These are phyloP conservation scores for Ahaetulla prasina DNA, from an alignment of 2,113 vertebrate species.

Conservation along the genomic window DNA sequence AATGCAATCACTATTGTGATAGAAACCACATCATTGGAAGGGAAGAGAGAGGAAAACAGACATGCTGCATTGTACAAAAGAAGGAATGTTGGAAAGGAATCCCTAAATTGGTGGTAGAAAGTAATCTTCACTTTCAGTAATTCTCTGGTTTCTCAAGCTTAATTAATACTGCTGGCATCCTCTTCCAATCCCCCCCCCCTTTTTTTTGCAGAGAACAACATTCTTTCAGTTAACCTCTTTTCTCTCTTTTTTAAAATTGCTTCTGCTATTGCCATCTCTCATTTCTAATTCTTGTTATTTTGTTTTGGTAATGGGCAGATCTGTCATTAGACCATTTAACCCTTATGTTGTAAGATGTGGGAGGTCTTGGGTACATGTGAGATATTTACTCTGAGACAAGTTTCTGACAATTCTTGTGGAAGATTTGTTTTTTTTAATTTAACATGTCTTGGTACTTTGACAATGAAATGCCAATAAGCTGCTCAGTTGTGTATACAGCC, in stretches of 20 bases:
- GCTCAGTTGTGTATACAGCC: neutral
- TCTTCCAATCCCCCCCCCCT: neutral
- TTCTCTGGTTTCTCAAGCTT: neutral
- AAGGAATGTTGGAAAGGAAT: neutral
- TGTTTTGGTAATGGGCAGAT: neutral
- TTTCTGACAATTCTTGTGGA: neutral
- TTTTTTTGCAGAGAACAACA: neutral
- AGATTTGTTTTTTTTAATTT: neutral
- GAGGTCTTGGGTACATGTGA: neutral
- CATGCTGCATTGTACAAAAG: neutral
- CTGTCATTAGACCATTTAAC: neutral
- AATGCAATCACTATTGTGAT: neutral
- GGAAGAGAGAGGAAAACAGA: neutral
- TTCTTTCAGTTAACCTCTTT: neutral
- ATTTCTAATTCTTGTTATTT: neutral
- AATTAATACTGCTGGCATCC: neutral
- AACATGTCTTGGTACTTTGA: neutral
- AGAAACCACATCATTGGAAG: neutral
- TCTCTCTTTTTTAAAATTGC: neutral
- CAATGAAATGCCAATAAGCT: neutral
- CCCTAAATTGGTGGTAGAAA: neutral
- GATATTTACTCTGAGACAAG: neutral
- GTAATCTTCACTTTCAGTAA: neutral
- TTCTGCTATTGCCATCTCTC: neutral
- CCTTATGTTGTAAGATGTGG: neutral